Evolutionary conservation across 2,113 vertebrate genomes (phyloP), one percentile per base, ranked within the genome.

Genomic region (Peromyscus leucopus): DNA sequence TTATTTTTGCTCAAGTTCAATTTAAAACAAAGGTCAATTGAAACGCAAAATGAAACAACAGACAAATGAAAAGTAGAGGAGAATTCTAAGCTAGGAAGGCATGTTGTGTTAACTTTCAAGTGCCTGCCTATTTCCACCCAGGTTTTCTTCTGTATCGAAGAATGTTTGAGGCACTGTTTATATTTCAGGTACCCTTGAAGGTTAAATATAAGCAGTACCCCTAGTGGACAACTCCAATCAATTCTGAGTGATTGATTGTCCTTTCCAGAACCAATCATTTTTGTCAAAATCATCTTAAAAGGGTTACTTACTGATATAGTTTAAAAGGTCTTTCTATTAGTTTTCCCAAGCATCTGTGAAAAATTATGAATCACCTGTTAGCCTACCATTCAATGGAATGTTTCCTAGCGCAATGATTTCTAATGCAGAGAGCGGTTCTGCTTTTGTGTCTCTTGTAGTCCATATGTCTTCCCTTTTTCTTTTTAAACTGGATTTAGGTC

Each of bases 1-100:
- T 94, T 87, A 96, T 75, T 97, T 97, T 95, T 94, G n/a, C 63
- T 85, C 92, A 96, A 94, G 97, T 92, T 94, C 95, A 96, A 86
- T 96, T 95, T 71, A 79, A 63, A 97, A 83, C 57, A 95, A 96
- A 95, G 59, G 95, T 95, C 95, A 93, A 63, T 1, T 92, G 72
- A 85, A 97, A 97, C 96, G 55, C 24, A 91, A 91, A 95, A 69
- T 21, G 36, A 94, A 90, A 76, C 33, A 80, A 59, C 17, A 93
- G 28, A 46, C 46, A 74, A 74, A 39, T 59, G 59, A 90, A 90
- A 86, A 80, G 19, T 1, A n/a, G 21, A 75, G 7, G 59, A 90
- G 67, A 79, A 92, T 84, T 95, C 76, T 87, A 65, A 71, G 3
- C 67, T 39, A 21, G 15, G 48, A 92, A 95, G n/a, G 22, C 28